A percentile compares a stretch with the other conserved stretches of the same genome.
phyloP scores from a whole-genome alignment of 2,797 vertebrate species.

The Notolabrus celidotus region DNA sequence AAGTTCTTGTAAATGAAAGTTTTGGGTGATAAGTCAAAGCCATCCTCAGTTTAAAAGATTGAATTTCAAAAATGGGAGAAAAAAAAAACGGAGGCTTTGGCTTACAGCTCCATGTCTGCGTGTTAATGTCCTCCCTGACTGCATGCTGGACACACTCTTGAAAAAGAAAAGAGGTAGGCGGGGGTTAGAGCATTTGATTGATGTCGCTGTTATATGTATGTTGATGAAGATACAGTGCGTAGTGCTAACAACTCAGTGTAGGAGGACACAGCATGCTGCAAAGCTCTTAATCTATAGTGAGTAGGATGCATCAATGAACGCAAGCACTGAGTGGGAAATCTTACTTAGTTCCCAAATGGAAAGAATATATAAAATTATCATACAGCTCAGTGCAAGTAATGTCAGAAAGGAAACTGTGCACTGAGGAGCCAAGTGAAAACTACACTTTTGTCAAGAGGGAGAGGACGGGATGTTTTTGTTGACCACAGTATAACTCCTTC shows the following conservation, averaged over 20 bases:
- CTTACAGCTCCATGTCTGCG: neutral
- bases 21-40: too few species aligned
- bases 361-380: neutral
- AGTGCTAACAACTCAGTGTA: constrained; percentile 6
- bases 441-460: constrained; percentile 4
- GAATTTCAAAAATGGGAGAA: too few species aligned
- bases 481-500: constrained; percentile 18
- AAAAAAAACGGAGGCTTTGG: too few species aligned
- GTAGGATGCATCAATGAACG: constrained; percentile 24
- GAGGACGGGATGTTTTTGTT: constrained; percentile 20
- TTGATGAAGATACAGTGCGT: constrained; percentile 8
- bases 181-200: constrained; percentile 19
- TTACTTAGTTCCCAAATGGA: neutral
- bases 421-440: neutral
- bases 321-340: neutral
- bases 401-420: neutral
- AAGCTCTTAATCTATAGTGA: neutral
- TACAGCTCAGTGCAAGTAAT: too few species aligned
- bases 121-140: neutral
- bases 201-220: constrained; percentile 31
- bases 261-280: constrained; percentile 18
- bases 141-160: constrained; percentile 24
- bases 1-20: too few species aligned
- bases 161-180: neutral
- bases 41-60: too few species aligned